Base-by-base conservation (phyloP, 23 tunicate genomes). In the Aplidium turbinatum region DNA sequence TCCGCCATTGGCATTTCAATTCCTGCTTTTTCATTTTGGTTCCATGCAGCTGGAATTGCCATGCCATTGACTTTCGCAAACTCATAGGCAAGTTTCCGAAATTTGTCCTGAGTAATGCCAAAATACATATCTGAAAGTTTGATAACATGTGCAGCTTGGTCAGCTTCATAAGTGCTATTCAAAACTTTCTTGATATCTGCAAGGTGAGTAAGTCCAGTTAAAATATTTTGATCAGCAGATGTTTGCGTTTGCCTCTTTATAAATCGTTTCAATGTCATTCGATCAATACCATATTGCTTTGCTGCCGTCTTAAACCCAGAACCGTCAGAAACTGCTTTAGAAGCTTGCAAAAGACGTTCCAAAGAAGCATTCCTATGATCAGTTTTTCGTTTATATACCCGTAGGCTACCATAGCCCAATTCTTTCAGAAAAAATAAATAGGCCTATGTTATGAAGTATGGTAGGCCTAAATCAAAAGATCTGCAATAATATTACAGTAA, bases 261-360 rank as follows among this genome's bases (percentile, higher is more conserved):
- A 60, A 60, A 60, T 20, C 68, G 68, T 60, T 60, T 60, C 38
- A 60, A 60, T 30, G 68, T 60, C 68, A 60, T 60, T 60, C 68
- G 68, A 26, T 60, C 68, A 26, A 60, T 60, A 31, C 68, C 68
- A 30, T 27, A 54, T 6, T 16, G 7, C 31, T 60, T 60, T 60
- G 68, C 68, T 6, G 68, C 68, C 11, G 36, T 60, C 36, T 7
- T 28, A 60, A 27, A 60, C 9, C 35, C 68, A 60, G 68, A 28
- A 4, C 68, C 68, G 4, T 60, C n/a, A 4, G 68, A 60, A 60
- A 60, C 35, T 31, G 7, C 38, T 9, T 30, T 4, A 6, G 35
- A 27, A 60, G 36, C 38, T 30, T 60, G 35, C 68, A 60, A 60
- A 6, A 60, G 36, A 18, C 22, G 60, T 54, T 54, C 22, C 22